Percentiles rank a stretch among this genome's conserved stretches.
phyloP scores from a whole-genome alignment of 2,113 vertebrate species.

The Ctenomys sociabilis region DNA sequence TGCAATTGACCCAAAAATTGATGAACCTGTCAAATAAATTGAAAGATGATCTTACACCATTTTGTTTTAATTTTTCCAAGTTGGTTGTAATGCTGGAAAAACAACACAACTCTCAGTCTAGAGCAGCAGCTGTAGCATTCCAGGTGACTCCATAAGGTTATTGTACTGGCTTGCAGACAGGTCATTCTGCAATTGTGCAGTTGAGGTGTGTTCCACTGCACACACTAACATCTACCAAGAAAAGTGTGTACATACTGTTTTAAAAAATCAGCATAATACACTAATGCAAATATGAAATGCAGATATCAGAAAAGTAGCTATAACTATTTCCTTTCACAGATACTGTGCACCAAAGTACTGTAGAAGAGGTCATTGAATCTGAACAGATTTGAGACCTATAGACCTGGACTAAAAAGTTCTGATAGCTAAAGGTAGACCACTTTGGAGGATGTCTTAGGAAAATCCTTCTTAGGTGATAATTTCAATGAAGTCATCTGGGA shows the following conservation, averaged over 20 bases:
- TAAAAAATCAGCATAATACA: not conserved
- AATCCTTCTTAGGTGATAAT: not conserved
- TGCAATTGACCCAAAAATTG: not conserved
- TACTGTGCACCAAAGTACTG: not conserved
- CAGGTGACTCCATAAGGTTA: not conserved
- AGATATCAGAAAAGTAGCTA: constrained; percentile 16
- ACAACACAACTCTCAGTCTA: not conserved
- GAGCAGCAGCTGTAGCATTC: not conserved
- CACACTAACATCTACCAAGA: not conserved
- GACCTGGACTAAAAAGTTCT: not conserved
- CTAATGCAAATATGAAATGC: not conserved
- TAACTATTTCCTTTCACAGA: constrained; percentile 6
- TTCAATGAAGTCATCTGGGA: not conserved
- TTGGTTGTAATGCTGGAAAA: not conserved
- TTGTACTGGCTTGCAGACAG: not conserved
- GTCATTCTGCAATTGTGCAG: not conserved
- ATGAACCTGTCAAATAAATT: not conserved
- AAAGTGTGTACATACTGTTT: not conserved
- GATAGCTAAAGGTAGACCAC: not conserved
- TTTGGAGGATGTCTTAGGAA: not conserved
- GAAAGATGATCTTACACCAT: not conserved
- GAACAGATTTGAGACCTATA: not conserved
- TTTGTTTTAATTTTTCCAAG: constrained; percentile 21
- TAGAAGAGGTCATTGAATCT: not conserved
- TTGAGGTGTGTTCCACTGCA: not conserved